Percentiles rank a stretch among this genome's conserved stretches.
These are phyloP conservation scores for Byasa hedistus DNA, from an alignment of 2,888 invertebrate species.

Conservation along the genomic window DNA sequence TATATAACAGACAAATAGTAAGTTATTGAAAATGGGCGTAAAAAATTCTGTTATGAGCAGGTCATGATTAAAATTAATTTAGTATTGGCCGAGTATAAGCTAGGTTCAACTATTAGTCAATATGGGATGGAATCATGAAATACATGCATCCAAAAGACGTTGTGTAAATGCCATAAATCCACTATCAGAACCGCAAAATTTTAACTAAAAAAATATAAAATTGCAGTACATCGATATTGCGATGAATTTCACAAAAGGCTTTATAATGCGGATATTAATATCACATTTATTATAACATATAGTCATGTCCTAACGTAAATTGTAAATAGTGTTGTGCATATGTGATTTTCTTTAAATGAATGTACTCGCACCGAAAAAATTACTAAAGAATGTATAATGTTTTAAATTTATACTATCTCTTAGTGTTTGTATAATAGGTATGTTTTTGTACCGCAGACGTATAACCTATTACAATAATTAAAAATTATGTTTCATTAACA, in stretches of 20 bases:
- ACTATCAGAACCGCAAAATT: neutral
- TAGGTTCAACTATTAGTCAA: conserved; percentile 17
- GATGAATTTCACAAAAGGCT: neutral
- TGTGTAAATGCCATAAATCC: conserved; percentile 16
- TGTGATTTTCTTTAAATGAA: too few species aligned
- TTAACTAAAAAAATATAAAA: neutral
- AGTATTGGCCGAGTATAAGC: neutral
- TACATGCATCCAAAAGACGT: conserved; percentile 19
- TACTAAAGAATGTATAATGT: conserved; percentile 2
- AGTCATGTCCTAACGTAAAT: neutral
- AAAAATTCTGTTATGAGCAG: neutral
- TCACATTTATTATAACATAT: neutral
- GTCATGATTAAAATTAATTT: neutral
- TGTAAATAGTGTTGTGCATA: neutral
- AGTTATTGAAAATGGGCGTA: neutral
- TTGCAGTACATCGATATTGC: neutral
- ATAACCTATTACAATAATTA: neutral
- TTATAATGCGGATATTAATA: neutral
- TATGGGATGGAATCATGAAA: conserved; percentile 24
- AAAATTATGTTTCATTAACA: neutral
- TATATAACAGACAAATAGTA: neutral
- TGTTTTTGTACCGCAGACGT: conserved; percentile 1
- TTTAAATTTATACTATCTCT: neutral
- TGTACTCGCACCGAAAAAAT: neutral
- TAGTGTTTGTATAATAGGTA: conserved; percentile 6